Base-by-base conservation (phyloP, 2,113 vertebrate genomes). In the Microcebus lehilahytsara region DNA sequence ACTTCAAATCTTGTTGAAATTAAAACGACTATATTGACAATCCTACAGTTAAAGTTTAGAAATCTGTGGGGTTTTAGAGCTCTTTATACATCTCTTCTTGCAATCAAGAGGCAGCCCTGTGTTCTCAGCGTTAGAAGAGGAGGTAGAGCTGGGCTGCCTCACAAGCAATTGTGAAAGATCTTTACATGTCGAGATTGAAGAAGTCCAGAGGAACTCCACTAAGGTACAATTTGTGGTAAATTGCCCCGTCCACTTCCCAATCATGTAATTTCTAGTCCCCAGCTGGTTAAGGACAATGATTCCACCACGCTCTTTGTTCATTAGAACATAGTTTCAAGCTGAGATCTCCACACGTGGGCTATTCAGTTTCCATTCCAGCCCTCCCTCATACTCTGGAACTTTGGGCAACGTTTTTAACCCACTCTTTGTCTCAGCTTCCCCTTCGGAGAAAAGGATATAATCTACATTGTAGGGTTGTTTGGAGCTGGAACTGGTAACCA, bases 131-230 rank as follows among this genome's bases (percentile, higher is more conserved):
- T 34, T 56, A 14, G 27, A 75, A 79, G 58, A 62, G 60, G 66
- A 37, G 40, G 80, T 5, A 0, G 72, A 30, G 20, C 0, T 53
- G 20, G 40, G 84, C 90, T 80, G 67, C 58, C 93, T 89, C 6
- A 13, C 42, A 20, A 0, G 75, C 71, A 53, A 0, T 56, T 27
- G 42, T 49, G 64, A 66, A 84, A 60, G n/a, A 51, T 72, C 85
- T 95, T 91, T 96, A 93, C 83, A 67, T 93, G 72, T 87, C 89
- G 95, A 51, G 92, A 88, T 56, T 89, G 77, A 93, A 90, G 84
- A 92, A 93, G 42, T 79, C 84, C 80, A 56, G 51, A 49, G 77
- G 95, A 96, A 49, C 74, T 81, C 60, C 79, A 78, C 85, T 81
- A 79, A 93, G 75, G 84, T 92, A 10, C 75, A 87, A 4, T 93